A percentile compares a stretch with the other conserved stretches of the same genome.
phyloP scores from a whole-genome alignment of 2,113 vertebrate species.

The Ammospiza caudacuta region DNA sequence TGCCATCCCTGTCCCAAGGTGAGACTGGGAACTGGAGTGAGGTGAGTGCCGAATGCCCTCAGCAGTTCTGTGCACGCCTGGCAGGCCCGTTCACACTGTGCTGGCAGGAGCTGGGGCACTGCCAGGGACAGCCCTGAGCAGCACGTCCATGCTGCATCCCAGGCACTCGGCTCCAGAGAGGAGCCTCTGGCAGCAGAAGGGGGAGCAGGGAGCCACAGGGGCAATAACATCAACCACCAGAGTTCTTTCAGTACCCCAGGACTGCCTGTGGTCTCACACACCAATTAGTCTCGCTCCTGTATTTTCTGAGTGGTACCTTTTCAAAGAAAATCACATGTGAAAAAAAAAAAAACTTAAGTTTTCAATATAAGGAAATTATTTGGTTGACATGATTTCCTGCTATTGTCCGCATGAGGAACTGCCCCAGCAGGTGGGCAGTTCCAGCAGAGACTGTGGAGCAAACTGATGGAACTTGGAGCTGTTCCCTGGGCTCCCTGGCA shows the following conservation, averaged over 20 bases:
- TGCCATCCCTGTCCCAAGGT: accelerated
- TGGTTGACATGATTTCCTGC: neutral
- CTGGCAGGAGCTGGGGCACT: neutral
- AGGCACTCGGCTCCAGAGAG: accelerated
- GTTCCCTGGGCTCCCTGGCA: neutral
- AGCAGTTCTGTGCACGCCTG: neutral
- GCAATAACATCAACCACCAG: neutral
- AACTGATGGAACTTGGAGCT: neutral
- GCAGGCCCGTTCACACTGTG: neutral
- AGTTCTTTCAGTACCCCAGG: neutral
- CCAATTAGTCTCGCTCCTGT: neutral
- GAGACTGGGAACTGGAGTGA: no score
- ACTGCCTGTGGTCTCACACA: neutral
- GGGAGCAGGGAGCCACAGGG: neutral
- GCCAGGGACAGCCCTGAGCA: neutral
- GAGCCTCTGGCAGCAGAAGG: neutral
- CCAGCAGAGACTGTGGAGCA: neutral
- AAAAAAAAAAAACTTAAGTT: neutral
- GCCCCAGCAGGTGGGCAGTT: neutral
- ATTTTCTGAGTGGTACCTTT: neutral
- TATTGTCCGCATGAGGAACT: neutral
- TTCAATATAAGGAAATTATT: neutral
- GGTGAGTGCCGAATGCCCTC: neutral
- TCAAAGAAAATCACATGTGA: neutral
- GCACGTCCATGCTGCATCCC: neutral